Evolutionary conservation across 2,797 vertebrate species (phyloP), one percentile per base, ranked within the genome.

Genomic region (Cheirogaleus major): DNA sequence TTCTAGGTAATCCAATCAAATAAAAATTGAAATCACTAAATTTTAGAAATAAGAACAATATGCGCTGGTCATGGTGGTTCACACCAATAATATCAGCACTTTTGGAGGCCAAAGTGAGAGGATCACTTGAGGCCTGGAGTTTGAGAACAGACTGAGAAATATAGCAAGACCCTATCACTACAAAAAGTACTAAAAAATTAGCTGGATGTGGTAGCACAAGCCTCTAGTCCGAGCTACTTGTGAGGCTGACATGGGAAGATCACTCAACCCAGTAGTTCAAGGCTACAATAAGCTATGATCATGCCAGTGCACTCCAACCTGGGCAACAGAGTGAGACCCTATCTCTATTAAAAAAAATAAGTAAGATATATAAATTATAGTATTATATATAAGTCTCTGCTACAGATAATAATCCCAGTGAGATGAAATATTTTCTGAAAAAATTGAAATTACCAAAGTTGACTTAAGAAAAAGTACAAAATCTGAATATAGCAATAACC

Each of bases 31-130:
- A 94, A 52, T 86, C 5, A 65, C 38, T 59, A 38, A 75, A 61
- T 84, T 84, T 70, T 86, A 93, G 27, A 96, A 95, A 50, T 52
- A 75, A 94, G 38, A 84, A 65, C 73, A 59, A 75, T n/a, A 57
- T 22, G 4, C 2, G 4, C 10, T 69, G 67, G 10, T n/a, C 35
- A 38, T 12, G 22, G 35, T 69, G 20, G 20, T 20, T 65, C 14
- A 65, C 63, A n/a, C 14, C 7, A 3, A 17, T n/a, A n/a, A 65
- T 65, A 15, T 32, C 61, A n/a, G 14, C 32, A 65, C 63, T 65
- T 65, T 65, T 8, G 63, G 63, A 65, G 63, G 63, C 32, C 63
- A 65, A 65, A 15, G 3, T 20, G 18, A 1, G 32, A 65, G 32
- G 15, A 65, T 9, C 32, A 18, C 7, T 65, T 65, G 63, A n/a